Evolutionary conservation across 1,140 invertebrate species (phyloP).

Genomic region (Lycorma delicatula): DNA sequence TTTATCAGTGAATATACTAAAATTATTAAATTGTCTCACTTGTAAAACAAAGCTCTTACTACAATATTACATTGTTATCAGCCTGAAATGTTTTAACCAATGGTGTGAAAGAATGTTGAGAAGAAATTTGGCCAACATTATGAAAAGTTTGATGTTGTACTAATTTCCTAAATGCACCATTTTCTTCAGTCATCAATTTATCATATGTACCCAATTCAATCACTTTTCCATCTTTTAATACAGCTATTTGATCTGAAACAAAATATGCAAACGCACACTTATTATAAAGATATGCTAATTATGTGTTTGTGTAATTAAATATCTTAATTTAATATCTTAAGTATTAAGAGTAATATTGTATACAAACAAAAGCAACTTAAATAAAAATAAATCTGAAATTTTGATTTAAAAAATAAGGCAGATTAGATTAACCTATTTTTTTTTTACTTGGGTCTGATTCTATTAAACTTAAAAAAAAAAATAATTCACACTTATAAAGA

Average conservation of each 20-base stretch:
- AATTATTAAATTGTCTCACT: too few relatives aligned
- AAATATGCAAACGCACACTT: too few relatives aligned
- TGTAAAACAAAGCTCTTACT: too few relatives aligned
- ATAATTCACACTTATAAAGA: too few relatives aligned
- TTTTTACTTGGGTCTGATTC: background rate
- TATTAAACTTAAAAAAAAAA: too few relatives aligned
- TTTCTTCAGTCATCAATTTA: constrained; percentile 48
- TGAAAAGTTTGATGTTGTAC: constrained; percentile 52
- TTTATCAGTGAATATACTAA: too few relatives aligned
- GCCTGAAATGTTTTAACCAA: too few relatives aligned
- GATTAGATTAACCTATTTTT: background rate
- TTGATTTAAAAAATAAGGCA: background rate
- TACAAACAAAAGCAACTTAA: background rate
- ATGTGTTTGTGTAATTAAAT: background rate
- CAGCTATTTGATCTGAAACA: constrained; percentile 68
- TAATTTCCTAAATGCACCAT: constrained; percentile 54
- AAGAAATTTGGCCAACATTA: background rate
- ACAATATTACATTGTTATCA: too few relatives aligned
- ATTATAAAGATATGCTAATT: background rate
- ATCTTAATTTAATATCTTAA: background rate
- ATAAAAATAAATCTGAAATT: background rate
- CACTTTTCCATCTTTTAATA: constrained; percentile 72
- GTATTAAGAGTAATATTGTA: background rate
- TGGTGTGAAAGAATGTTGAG: too few relatives aligned
- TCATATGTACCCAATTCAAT: constrained; percentile 76